Percentiles rank a stretch among this genome's conserved stretches.
These are phyloP conservation scores for Acipenser ruthenus DNA, from an alignment of 2,797 vertebrate genomes.

Conservation along the genomic window DNA sequence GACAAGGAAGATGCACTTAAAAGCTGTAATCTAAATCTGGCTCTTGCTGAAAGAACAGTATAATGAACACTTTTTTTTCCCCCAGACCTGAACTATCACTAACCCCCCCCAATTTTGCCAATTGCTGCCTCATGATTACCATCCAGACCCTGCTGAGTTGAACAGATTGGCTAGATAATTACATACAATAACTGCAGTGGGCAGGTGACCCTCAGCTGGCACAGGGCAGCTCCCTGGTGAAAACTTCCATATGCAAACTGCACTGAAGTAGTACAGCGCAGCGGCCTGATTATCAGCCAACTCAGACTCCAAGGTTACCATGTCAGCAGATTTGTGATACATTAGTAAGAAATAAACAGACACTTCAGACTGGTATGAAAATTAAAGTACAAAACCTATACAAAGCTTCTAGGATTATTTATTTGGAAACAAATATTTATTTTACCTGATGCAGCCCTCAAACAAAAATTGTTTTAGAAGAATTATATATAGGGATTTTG, in stretches of 20 bases:
- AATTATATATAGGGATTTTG: no score
- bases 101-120: constrained; percentile 62
- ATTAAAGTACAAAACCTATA: constrained; percentile 36
- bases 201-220: constrained; percentile 89
- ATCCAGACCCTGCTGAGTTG: constrained; percentile 85
- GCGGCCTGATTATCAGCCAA: constrained; percentile 67
- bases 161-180: constrained; percentile 98
- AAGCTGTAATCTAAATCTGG: constrained; percentile 40
- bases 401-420: not conserved
- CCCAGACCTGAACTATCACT: constrained; percentile 43
- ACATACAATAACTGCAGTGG: constrained; percentile 89
- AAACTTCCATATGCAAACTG: constrained; percentile 85
- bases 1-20: constrained; percentile 37
- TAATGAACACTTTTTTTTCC: constrained; percentile 35
- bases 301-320: constrained; percentile 71
- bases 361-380: constrained; percentile 64
- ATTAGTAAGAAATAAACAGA: constrained; percentile 80
- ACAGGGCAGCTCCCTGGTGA: constrained; percentile 78
- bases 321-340: constrained; percentile 82
- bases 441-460: no score
- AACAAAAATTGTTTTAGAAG: no score
- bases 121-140: constrained; percentile 89
- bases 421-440: not conserved
- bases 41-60: constrained; percentile 22
- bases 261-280: constrained; percentile 64